Base-by-base conservation (phyloP, 2,113 vertebrate genomes). In the Acrocephalus kingi region DNA sequence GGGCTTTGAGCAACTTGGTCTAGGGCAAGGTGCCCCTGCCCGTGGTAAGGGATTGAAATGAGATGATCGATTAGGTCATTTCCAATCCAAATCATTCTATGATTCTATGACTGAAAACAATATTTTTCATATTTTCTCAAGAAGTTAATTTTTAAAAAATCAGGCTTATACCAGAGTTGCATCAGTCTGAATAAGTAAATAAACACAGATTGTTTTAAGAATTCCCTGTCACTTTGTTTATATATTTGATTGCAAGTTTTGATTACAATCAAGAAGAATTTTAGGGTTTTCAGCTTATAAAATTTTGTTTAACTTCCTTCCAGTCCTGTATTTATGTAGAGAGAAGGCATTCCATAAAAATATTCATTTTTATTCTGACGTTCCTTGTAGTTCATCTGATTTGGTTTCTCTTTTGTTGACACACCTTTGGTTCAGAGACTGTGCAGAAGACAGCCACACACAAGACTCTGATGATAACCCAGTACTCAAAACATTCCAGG, bases 1-100 rank as follows among this genome's bases (percentile, higher is more conserved):
- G 45, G 27, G 15, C 5, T 59, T 37, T 74, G 22, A 74, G 33
- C 4, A 28, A 6, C 8, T 9, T 73, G 37, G 14, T 51, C 18
- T 43, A 37, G 7, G 24, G 3, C 22, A 74, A 66, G 37, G 10
- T 45, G 18, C 51, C 41, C 33, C 22, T 66, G 22, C 10, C 49
- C 23, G 51, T 11, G 6, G 23, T 9, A 37, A 25, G 10, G 18
- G 9, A 23, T 20, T 28, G 10, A 66, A 89, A 74, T 0, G 0
- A 59, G 10, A 28, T 16, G 10, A 52, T 46, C 7, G 8, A 10
- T 45, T 52, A 11, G 13, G 11, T 58, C 5, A 15, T 51, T 58
- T 66, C 15, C 18, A 37, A 16, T 35, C 7, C 31, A 64, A 80
- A 51, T 5, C 5, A 31, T 55, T 72, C 24, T 30, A 10, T 48